phyloP scores from a whole-genome alignment of 2,113 vertebrate species.

The Jacana jacana region DNA sequence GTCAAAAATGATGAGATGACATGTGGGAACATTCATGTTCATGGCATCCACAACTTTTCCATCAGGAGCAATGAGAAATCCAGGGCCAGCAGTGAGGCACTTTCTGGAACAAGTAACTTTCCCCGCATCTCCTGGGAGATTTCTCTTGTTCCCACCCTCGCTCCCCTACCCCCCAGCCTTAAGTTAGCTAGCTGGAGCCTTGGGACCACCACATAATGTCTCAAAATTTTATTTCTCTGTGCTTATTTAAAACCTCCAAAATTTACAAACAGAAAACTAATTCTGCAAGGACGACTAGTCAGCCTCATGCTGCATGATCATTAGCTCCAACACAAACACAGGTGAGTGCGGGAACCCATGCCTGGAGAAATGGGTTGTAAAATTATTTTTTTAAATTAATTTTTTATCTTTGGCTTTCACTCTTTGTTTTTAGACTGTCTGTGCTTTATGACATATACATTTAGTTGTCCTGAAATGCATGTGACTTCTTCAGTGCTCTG shows the following conservation, averaged over 20 bases:
- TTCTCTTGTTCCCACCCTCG: not conserved
- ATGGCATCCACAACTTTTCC: accelerated
- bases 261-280: not conserved
- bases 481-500: not conserved
- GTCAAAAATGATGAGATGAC: not conserved
- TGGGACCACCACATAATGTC: not conserved
- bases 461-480: not conserved
- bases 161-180: not conserved
- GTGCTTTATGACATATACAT: not conserved
- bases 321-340: not conserved
- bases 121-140: not conserved
- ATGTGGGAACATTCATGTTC: accelerated
- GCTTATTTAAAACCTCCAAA: not conserved
- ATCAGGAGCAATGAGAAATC: not conserved
- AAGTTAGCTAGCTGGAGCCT: not conserved
- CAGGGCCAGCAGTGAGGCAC: not conserved
- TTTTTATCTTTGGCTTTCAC: not conserved
- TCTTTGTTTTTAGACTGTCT: not conserved
- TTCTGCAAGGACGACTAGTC: not conserved
- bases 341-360: not conserved
- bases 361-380: not conserved
- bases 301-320: not conserved
- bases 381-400: not conserved
- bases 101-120: not conserved
- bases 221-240: not conserved